A percentile compares a stretch with the other conserved stretches of the same genome.
These are phyloP conservation scores for Busseola fusca DNA, from an alignment of 2,888 invertebrate genomes.

Conservation along the genomic window DNA sequence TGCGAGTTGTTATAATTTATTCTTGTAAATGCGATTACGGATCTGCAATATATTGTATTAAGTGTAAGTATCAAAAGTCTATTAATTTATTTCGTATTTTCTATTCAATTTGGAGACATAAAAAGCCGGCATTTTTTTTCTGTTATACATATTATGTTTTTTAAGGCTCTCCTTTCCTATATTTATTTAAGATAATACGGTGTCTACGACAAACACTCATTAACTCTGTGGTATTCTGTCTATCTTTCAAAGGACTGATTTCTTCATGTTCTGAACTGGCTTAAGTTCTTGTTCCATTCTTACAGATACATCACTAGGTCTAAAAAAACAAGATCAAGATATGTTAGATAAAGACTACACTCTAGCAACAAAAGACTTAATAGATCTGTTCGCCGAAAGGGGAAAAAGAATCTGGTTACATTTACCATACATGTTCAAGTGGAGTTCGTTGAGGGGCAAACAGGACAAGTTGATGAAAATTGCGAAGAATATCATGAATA, in stretches of 20 bases:
- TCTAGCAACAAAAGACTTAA: conserved; percentile 10
- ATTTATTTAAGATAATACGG: no score
- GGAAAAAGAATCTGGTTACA: conserved; percentile 33
- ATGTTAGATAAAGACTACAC: conserved; percentile 17
- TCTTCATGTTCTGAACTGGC: background rate
- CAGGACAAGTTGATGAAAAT: conserved; percentile 35
- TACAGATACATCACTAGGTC: conserved; percentile 37
- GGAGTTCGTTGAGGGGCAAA: conserved; percentile 25
- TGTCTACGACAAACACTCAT: background rate
- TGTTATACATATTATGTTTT: background rate
- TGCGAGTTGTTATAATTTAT: conserved; percentile 55
- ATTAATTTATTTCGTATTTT: background rate
- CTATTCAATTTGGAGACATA: background rate
- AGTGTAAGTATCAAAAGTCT: conserved; percentile 12
- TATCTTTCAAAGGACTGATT: background rate
- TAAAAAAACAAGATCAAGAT: conserved; percentile 14
- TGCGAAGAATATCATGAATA: conserved; percentile 21
- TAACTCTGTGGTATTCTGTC: background rate
- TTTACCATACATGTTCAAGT: conserved; percentile 16
- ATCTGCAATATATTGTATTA: conserved; percentile 18
- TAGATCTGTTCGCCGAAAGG: conserved; percentile 14
- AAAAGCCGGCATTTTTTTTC: background rate
- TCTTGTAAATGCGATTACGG: conserved; percentile 21
- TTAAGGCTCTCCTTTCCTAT: background rate
- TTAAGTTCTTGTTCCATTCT: background rate